phyloP scores from a whole-genome alignment of 37 sponge, comb jelly and placozoan species.

The Ephydatia muelleri region DNA sequence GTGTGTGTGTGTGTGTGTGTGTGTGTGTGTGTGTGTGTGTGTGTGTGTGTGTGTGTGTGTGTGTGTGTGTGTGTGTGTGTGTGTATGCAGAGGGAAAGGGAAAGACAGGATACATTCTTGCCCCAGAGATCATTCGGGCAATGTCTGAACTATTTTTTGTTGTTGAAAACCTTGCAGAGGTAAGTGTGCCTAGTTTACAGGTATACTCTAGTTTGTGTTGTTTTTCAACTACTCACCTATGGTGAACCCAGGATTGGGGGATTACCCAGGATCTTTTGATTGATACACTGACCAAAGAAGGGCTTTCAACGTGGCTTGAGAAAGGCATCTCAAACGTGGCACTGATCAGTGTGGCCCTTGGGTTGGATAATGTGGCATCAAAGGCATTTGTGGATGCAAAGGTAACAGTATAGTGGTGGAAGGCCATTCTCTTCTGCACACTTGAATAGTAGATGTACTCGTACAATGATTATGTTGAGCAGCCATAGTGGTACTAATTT shows the following conservation, averaged over 20 bases:
- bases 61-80: conserved; percentile 16
- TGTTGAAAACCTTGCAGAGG: conserved; percentile 76
- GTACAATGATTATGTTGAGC: no score
- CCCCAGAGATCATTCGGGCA: conserved; percentile 65
- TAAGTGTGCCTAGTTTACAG: neutral
- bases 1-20: neutral
- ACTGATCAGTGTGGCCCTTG: conserved; percentile 56
- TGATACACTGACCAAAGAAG: conserved; percentile 58
- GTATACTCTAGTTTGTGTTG: neutral
- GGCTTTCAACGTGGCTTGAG: conserved; percentile 58
- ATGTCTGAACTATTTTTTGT: conserved; percentile 79
- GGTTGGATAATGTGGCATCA: conserved; percentile 53
- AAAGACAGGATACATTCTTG: conserved; percentile 26
- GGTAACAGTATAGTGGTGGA: conserved; percentile 4
- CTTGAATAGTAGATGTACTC: no score
- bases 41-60: neutral
- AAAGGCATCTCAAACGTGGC: conserved; percentile 79
- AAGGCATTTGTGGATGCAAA: conserved; percentile 68
- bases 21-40: conserved; percentile 13
- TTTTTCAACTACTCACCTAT: neutral
- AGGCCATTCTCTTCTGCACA: no score
- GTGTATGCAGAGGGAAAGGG: conserved; percentile 30
- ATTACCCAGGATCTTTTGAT: conserved; percentile 60
- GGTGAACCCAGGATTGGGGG: conserved; percentile 46
- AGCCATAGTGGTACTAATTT: no score